Percentiles rank a stretch among this genome's conserved stretches.
Conservation (phyloP, 2,113 vertebrate genomes). For the Aleadryas rufinucha region DNA sequence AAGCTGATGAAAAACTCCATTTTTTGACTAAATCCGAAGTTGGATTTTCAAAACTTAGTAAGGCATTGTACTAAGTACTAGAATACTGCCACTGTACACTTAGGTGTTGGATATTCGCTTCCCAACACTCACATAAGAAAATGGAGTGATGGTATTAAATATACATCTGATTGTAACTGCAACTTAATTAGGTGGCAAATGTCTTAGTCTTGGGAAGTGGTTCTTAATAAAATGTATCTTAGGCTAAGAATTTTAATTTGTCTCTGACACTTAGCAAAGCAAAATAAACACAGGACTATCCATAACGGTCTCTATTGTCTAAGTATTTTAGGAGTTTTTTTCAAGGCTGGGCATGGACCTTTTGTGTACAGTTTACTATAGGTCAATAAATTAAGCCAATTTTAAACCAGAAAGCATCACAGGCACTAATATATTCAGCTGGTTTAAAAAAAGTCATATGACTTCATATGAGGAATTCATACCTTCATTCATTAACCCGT, state of each 20-base stretch:
- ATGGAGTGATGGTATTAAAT: neutral
- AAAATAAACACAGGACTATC: neutral
- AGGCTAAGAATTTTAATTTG: neutral
- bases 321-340: neutral
- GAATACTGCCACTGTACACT: neutral
- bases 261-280: neutral
- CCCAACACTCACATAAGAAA: neutral
- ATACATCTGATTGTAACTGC: neutral
- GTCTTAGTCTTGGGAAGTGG: neutral
- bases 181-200: neutral
- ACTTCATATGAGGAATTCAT: neutral
- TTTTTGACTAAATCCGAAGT: neutral
- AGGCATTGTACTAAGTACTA: neutral
- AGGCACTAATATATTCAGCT: neutral
- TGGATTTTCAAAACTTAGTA: neutral
- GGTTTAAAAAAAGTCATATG: neutral
- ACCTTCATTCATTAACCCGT: neutral
- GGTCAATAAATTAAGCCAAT: neutral
- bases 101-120: neutral
- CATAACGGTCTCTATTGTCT: neutral
- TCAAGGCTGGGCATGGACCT: neutral
- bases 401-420: neutral
- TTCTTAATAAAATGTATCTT: neutral
- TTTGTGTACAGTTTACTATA: neutral
- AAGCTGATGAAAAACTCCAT: neutral